phyloP scores from a whole-genome alignment of 2,888 invertebrate species.

The Hecatera dysodea region DNA sequence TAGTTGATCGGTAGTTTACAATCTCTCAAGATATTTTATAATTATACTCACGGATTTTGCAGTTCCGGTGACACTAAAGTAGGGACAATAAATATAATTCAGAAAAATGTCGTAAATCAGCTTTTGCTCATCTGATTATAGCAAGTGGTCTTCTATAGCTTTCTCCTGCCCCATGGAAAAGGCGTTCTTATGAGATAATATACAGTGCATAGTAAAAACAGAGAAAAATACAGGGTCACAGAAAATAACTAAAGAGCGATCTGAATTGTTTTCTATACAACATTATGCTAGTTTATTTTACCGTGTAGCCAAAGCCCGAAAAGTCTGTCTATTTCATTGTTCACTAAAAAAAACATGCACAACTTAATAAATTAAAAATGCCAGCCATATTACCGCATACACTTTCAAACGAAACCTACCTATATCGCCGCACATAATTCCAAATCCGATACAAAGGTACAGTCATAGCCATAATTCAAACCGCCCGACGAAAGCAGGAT shows the following conservation, averaged over 20 bases:
- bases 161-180: not conserved
- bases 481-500: constrained; percentile 69
- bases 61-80: no score
- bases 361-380: not conserved
- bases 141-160: not conserved
- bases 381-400: constrained; percentile 5
- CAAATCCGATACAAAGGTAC: constrained; percentile 67
- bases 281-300: not conserved
- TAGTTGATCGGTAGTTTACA: no score
- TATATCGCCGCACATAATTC: constrained; percentile 36
- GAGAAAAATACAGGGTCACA: not conserved
- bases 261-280: not conserved
- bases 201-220: no score
- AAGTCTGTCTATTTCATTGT: not conserved
- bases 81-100: no score
- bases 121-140: not conserved
- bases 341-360: not conserved
- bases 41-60: no score
- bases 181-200: not conserved
- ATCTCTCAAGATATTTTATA: no score
- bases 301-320: not conserved
- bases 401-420: constrained; percentile 26
- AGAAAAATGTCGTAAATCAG: no score
- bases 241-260: not conserved
- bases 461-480: constrained; percentile 75